A percentile compares a stretch with the other conserved stretches of the same genome.
Conservation (phyloP, 2,797 vertebrate genomes). For the Poecilia gillii region DNA sequence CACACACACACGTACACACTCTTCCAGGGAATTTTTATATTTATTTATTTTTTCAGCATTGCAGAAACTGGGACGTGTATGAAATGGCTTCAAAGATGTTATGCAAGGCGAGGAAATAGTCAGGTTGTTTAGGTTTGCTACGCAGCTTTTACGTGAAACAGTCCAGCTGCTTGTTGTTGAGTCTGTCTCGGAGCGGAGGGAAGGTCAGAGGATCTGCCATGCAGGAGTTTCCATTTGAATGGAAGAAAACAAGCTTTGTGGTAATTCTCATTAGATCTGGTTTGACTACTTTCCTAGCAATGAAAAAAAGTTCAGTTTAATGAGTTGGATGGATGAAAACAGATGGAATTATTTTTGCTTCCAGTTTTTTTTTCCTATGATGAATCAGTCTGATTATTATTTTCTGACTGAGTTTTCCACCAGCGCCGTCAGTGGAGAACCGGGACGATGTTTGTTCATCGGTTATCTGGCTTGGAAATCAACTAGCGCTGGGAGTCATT, state of each 20-base stretch:
- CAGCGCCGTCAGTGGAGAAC: conserved; percentile 41
- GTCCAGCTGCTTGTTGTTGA: conserved; percentile 28
- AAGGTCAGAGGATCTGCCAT: conserved; percentile 46
- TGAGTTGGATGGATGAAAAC: conserved; percentile 32
- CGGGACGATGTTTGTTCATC: conserved; percentile 28
- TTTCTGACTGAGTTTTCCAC: conserved; percentile 21
- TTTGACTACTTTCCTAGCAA: conserved; percentile 6
- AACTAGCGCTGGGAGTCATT: conserved; percentile 4
- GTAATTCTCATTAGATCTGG: conserved; percentile 5
- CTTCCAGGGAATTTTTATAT: not conserved
- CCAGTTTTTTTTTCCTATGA: conserved; percentile 36
- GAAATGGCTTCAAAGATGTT: not conserved
- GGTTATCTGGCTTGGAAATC: conserved; percentile 58
- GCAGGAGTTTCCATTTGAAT: conserved; percentile 33
- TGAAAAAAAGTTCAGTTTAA: not conserved
- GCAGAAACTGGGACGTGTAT: conserved; percentile 9
- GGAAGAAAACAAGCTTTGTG: conserved; percentile 4
- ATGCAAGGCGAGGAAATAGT: not conserved
- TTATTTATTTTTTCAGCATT: not conserved
- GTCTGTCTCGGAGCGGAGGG: conserved; percentile 33
- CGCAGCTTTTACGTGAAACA: conserved; percentile 13
- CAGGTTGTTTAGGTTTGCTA: conserved; percentile 7
- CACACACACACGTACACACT: conserved; percentile 33
- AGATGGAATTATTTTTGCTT: conserved; percentile 17
- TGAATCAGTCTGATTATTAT: conserved; percentile 55